Evolutionary conservation across 2,888 invertebrate species (phyloP).

Genomic region (Stenichneumon culpator): DNA sequence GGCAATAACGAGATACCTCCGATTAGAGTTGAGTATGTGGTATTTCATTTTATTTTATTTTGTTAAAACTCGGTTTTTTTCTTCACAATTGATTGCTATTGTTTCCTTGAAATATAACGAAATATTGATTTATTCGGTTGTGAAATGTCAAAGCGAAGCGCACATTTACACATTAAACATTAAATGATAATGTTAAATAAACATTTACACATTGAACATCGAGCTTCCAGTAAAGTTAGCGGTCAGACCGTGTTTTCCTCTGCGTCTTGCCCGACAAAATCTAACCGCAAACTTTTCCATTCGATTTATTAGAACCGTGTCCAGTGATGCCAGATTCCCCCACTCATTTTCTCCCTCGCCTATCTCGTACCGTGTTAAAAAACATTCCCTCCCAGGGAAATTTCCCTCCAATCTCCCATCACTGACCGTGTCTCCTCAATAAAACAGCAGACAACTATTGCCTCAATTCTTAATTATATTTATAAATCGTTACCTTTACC

Average conservation of each 20-base stretch:
- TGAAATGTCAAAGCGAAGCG: not conserved
- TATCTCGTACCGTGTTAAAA: no score
- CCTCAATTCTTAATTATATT: conserved; percentile 8
- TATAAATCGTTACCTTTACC: not conserved
- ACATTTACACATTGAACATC: not conserved
- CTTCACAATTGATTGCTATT: not conserved
- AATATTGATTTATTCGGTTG: not conserved
- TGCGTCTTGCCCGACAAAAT: conserved; percentile 23
- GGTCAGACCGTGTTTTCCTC: conserved; percentile 35
- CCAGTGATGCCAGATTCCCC: no score
- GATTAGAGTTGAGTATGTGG: conserved; percentile 27
- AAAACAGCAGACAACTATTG: conserved; percentile 34
- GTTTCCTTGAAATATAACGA: not conserved
- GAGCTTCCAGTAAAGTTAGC: not conserved
- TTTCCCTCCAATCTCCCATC: no score
- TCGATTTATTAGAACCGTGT: conserved; percentile 47
- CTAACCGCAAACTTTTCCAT: conserved; percentile 37
- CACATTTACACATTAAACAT: not conserved
- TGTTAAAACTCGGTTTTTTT: conserved; percentile 1
- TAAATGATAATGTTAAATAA: no score
- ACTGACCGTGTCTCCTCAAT: conserved; percentile 10
- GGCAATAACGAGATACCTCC: conserved; percentile 36
- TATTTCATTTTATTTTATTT: no score
- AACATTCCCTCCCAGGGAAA: no score
- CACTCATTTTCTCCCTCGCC: no score